phyloP scores from a whole-genome alignment of 53 echinoderm and acorn worm genomes.

The Hippasteria phrygiana region DNA sequence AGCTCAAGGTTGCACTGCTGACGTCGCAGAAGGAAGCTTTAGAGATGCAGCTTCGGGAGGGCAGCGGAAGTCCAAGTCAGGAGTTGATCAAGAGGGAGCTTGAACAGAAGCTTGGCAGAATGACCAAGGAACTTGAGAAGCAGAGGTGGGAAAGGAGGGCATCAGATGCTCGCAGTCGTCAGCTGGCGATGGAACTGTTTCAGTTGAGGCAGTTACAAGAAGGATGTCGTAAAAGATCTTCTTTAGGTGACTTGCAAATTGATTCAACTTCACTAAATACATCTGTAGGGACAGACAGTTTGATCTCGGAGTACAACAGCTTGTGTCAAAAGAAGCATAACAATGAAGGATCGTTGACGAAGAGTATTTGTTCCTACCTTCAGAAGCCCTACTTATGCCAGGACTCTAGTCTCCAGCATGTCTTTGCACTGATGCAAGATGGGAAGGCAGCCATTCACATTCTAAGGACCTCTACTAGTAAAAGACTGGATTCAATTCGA shows the following conservation, averaged over 20 bases:
- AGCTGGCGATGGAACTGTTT: constrained; percentile 51
- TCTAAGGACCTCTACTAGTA: constrained; percentile 33
- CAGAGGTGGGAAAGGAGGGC: constrained; percentile 6
- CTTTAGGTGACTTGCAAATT: background rate
- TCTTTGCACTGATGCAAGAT: constrained; percentile 40
- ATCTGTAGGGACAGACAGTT: constrained; percentile 16
- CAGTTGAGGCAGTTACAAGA: constrained; percentile 14
- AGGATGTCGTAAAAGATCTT: background rate
- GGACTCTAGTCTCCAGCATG: constrained; percentile 38
- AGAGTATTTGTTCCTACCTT: constrained; percentile 31
- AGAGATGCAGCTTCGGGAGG: constrained; percentile 54
- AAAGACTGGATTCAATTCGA: constrained; percentile 28
- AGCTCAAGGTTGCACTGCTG: constrained; percentile 65
- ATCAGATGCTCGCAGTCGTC: constrained; percentile 47
- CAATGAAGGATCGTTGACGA: constrained; percentile 25
- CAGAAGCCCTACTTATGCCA: constrained; percentile 44
- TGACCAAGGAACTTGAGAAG: constrained; percentile 17
- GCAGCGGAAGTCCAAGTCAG: constrained; percentile 42
- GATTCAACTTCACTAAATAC: constrained; percentile 5
- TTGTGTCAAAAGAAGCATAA: constrained; percentile 19
- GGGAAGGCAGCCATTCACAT: constrained; percentile 26
- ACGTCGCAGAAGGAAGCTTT: constrained; percentile 69
- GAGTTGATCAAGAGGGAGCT: constrained; percentile 55
- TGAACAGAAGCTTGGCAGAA: constrained; percentile 11
- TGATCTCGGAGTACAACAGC: constrained; percentile 35